Conservation (phyloP, 1,140 invertebrate genomes). For the Bombus difficillimus region DNA sequence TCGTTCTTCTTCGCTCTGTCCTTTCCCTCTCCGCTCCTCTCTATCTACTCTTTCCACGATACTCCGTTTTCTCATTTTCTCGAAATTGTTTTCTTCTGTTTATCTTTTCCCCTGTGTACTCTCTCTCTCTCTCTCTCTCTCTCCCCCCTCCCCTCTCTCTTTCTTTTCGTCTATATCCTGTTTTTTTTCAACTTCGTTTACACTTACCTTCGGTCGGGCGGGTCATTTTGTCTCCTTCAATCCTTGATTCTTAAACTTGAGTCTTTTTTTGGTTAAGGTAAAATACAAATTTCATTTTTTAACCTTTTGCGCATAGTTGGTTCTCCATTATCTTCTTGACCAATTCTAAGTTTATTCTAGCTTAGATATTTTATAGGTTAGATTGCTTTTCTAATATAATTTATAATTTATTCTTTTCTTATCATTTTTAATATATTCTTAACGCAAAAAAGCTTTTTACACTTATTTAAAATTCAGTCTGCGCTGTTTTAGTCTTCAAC, state of each 20-base stretch:
- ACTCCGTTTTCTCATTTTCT: slow-evolving; percentile 27
- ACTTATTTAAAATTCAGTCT: background rate
- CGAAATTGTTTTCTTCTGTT: slow-evolving; percentile 7
- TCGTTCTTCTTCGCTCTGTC: background rate
- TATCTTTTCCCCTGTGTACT: background rate
- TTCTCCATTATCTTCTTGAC: no score
- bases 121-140: no score
- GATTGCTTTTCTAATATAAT: no score
- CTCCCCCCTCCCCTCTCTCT: background rate
- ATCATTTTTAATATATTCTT: no score
- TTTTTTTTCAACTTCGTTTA: background rate
- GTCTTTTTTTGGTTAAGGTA: no score
- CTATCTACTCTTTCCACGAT: background rate
- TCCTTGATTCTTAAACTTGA: background rate
- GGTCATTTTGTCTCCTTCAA: background rate
- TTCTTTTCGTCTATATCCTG: background rate
- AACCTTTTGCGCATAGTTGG: no score
- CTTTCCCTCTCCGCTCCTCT: background rate
- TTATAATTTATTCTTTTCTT: no score
- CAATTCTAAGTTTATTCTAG: no score
- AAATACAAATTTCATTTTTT: no score
- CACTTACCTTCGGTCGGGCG: background rate
- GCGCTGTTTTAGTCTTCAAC: background rate
- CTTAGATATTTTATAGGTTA: background rate
- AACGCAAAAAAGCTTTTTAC: background rate